These are phyloP conservation scores for Xenopus borealis DNA, from an alignment of 2,113 vertebrate genomes.

Conservation along the genomic window DNA sequence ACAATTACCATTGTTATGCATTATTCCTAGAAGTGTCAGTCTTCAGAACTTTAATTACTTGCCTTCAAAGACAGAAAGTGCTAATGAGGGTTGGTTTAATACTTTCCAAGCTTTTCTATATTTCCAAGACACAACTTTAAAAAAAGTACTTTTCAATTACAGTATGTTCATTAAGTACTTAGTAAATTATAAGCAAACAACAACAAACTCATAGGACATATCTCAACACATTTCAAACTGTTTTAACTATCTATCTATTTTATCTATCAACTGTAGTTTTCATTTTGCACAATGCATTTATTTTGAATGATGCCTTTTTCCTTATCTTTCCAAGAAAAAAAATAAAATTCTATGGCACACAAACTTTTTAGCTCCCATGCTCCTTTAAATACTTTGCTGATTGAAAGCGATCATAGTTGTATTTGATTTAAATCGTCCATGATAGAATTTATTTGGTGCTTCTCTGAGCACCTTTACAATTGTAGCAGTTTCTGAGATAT, in stretches of 20 bases:
- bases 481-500: no score
- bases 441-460: no score
- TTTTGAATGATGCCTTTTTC: not conserved
- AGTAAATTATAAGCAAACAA: not conserved
- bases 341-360: not conserved
- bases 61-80: slow-evolving; percentile 64
- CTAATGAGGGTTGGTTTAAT: slow-evolving; percentile 54
- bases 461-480: no score
- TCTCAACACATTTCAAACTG: no score
- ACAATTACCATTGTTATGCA: slow-evolving; percentile 61
- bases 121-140: not conserved
- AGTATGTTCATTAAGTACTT: not conserved
- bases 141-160: slow-evolving; percentile 18
- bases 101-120: not conserved
- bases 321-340: no score
- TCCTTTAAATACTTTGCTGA: no score
- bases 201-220: not conserved
- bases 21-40: slow-evolving; percentile 58
- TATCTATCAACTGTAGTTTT: not conserved
- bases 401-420: no score
- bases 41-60: slow-evolving; percentile 63
- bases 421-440: no score
- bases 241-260: no score
- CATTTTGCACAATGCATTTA: not conserved
- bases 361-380: no score